These are phyloP conservation scores for Drosophila parvula DNA, from an alignment of 1,140 invertebrate species.

Conservation along the genomic window DNA sequence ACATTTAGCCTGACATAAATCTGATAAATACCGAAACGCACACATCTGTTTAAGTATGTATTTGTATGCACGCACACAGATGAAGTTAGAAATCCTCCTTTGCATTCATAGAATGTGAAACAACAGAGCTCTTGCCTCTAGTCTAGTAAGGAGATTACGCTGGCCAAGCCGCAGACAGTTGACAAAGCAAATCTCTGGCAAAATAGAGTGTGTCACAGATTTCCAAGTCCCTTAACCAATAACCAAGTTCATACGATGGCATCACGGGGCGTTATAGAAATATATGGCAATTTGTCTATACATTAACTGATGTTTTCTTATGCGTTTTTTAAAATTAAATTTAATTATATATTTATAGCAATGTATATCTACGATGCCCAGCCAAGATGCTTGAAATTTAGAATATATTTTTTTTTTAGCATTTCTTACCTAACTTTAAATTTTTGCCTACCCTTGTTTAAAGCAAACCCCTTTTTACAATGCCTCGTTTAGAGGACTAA, in stretches of 20 bases:
- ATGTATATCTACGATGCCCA: too few relatives aligned
- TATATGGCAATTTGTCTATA: background rate
- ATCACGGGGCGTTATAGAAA: background rate
- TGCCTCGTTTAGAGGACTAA: background rate
- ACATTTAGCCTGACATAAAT: conserved; percentile 36
- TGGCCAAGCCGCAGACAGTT: background rate
- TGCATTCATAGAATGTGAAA: conserved; percentile 13
- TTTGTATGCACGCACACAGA: background rate
- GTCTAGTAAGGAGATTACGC: conserved; percentile 15
- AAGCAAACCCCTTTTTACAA: background rate
- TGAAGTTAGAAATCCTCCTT: background rate
- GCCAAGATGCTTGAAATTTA: too few relatives aligned
- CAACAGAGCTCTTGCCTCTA: background rate
- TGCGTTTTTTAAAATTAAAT: too few relatives aligned
- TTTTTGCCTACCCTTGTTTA: background rate
- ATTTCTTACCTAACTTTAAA: background rate
- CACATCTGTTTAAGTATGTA: background rate
- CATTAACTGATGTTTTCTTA: too few relatives aligned
- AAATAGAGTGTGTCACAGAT: conserved; percentile 2
- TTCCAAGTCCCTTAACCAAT: conserved; percentile 19
- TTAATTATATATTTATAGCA: too few relatives aligned
- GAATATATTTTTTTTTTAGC: too few relatives aligned
- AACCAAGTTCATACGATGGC: conserved; percentile 1
- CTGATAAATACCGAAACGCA: conserved; percentile 36
- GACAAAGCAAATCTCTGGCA: conserved; percentile 16